Evolutionary conservation across 2,797 vertebrate species (phyloP), one percentile per base, ranked within the genome.

Genomic region (Tiaroga cobitis): DNA sequence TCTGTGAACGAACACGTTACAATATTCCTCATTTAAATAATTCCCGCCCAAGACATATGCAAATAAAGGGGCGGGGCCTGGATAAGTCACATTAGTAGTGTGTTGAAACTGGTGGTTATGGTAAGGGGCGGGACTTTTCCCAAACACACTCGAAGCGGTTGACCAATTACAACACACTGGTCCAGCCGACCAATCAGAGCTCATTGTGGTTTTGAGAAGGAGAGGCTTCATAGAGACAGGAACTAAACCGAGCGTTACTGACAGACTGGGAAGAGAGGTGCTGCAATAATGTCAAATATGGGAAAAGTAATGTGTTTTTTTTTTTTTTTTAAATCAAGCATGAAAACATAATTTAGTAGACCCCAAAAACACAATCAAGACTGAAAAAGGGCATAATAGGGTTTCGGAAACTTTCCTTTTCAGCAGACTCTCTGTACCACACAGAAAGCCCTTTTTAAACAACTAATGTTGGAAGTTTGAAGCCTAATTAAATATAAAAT

Each of bases 401-500:
- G 26, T 63, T 63, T 63, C 5, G 13, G 6, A 32, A 65, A 32
- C 59, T 67, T 67, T 32, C 24, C 4, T 19, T 76, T 75, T 34
- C 29, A 21, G 46, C 11, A 49, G 26, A 11, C 26, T 39, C n/a
- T 63, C 5, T 21, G 16, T 21, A 41, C 16, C 16, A 79, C 59
- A 46, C 21, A 41, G 9, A 63, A 43, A 54, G 13, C 39, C 4
- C 1, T 65, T 65, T 65, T 65, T 65, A 65, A 65, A 41, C n/a
- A 29, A 9, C 37, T 54, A 26, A 24, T 68, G 13, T 21, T 70
- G 21, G 67, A 51, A 10, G 9, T 56, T 26, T 39, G 67, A 13
- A 34, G 5, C 49, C 49, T 41, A 70, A 81, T 81, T 70, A 59
- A 70, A 68, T 34, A 26, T 21, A 56, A 41, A 72, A 73, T 73